Evolutionary conservation across 2,113 vertebrate species (phyloP).

Genomic region (Physeter macrocephalus): DNA sequence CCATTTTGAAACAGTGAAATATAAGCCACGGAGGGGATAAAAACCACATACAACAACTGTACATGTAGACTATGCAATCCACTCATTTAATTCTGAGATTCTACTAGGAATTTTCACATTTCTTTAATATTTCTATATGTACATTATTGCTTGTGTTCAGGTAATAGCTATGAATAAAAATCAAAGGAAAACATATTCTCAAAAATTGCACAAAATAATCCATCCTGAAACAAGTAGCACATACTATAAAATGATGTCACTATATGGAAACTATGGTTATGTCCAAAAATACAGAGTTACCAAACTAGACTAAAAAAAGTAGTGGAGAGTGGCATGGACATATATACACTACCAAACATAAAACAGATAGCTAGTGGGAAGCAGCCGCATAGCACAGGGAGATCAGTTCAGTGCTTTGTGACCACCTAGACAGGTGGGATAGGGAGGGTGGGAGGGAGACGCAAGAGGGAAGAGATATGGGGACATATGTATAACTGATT

Average conservation of each 20-base stretch:
- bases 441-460: too few relatives aligned
- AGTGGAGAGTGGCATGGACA: rapidly evolving
- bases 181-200: not conserved
- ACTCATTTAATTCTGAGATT: not conserved
- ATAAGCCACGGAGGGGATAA: not conserved
- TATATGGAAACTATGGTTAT: not conserved
- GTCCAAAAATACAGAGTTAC: not conserved
- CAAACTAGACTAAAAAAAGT: not conserved
- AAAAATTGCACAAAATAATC: not conserved
- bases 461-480: too few relatives aligned
- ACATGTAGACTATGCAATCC: not conserved
- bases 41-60: not conserved
- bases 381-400: too few relatives aligned
- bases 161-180: not conserved
- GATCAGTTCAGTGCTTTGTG: too few relatives aligned
- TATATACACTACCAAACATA: too few relatives aligned
- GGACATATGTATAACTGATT: too few relatives aligned
- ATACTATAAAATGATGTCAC: not conserved
- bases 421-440: too few relatives aligned
- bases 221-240: not conserved
- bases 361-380: too few relatives aligned
- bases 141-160: not conserved
- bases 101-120: not conserved
- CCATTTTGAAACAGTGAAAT: not conserved
- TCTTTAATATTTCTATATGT: not conserved